phyloP scores from a whole-genome alignment of 2,797 vertebrate species.

The Neosalanx taihuensis region DNA sequence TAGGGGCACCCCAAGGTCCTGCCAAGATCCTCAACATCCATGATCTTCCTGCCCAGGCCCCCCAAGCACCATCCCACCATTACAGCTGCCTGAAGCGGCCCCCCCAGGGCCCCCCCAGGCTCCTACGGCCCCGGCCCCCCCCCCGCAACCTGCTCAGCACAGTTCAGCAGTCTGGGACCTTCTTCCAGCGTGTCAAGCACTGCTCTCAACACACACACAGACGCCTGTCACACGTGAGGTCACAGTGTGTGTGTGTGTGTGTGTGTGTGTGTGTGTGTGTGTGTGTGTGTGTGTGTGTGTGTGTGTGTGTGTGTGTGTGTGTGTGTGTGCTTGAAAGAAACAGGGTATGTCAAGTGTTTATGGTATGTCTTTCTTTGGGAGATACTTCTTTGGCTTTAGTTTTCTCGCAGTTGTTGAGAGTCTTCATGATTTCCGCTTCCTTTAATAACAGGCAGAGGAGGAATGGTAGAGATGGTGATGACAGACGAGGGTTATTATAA shows the following conservation, averaged over 20 bases:
- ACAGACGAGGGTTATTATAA: slow-evolving; percentile 31
- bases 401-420: too few species aligned
- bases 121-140: slow-evolving; percentile 31
- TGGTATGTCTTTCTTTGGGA: slow-evolving; percentile 20
- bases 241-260: slow-evolving; percentile 6
- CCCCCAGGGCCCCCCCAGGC: slow-evolving; percentile 61
- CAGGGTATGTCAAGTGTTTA: neutral
- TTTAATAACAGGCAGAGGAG: too few species aligned
- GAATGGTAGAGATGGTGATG: too few species aligned
- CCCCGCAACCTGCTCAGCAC: slow-evolving; percentile 35
- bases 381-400: neutral
- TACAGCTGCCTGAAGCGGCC: slow-evolving; percentile 65
- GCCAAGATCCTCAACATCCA: slow-evolving; percentile 70
- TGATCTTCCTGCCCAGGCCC: slow-evolving; percentile 43
- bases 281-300: slow-evolving; percentile 6
- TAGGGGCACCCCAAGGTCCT: slow-evolving; percentile 67
- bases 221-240: slow-evolving; percentile 63
- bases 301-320: slow-evolving; percentile 17
- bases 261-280: slow-evolving; percentile 17
- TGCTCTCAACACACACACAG: slow-evolving; percentile 48
- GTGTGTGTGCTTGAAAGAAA: neutral
- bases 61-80: slow-evolving; percentile 34
- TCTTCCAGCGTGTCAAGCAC: slow-evolving; percentile 50
- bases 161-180: slow-evolving; percentile 60
- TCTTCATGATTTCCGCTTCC: too few species aligned